These are phyloP conservation scores for Drosophila mettleri DNA, from an alignment of 2,888 invertebrate species.

Conservation along the genomic window DNA sequence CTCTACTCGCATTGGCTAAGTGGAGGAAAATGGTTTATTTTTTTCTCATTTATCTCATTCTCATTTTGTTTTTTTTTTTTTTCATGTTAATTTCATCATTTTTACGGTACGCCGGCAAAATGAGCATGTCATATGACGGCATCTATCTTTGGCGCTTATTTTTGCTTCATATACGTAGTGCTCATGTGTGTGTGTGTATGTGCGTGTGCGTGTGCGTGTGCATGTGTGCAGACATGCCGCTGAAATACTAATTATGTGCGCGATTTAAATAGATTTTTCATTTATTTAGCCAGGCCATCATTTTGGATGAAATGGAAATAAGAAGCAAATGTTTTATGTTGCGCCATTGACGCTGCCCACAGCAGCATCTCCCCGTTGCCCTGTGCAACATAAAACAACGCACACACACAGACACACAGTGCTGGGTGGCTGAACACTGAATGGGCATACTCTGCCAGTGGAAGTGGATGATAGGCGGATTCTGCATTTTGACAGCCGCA, in stretches of 20 bases:
- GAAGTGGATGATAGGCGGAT: conserved; percentile 15
- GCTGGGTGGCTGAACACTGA: conserved; percentile 18
- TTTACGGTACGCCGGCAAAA: conserved; percentile 67
- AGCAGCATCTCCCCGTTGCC: conserved; percentile 9
- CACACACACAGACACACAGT: not conserved
- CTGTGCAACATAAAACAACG: conserved; percentile 28
- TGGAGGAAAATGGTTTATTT: conserved; percentile 28
- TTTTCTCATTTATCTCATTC: too few species aligned
- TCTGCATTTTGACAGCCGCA: conserved; percentile 74
- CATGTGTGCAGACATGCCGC: conserved; percentile 67
- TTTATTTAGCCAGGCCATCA: conserved; percentile 79
- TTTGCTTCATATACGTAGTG: conserved; percentile 31
- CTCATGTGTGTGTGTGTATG: conserved; percentile 5
- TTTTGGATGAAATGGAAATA: conserved; percentile 70
- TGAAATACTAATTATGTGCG: conserved; percentile 82
- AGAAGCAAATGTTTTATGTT: conserved; percentile 79
- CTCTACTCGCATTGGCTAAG: conserved; percentile 40
- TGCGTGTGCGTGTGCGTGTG: conserved; percentile 19
- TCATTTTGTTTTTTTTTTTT: not conserved
- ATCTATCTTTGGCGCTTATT: conserved; percentile 62
- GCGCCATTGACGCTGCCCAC: conserved; percentile 62
- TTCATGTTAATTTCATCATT: conserved; percentile 77
- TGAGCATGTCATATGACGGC: conserved; percentile 76
- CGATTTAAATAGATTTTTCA: conserved; percentile 81
- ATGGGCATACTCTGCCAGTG: conserved; percentile 7